Evolutionary conservation across 1,140 invertebrate genomes (phyloP), one percentile per base, ranked within the genome.

Genomic region (Pentalonia nigronervosa): DNA sequence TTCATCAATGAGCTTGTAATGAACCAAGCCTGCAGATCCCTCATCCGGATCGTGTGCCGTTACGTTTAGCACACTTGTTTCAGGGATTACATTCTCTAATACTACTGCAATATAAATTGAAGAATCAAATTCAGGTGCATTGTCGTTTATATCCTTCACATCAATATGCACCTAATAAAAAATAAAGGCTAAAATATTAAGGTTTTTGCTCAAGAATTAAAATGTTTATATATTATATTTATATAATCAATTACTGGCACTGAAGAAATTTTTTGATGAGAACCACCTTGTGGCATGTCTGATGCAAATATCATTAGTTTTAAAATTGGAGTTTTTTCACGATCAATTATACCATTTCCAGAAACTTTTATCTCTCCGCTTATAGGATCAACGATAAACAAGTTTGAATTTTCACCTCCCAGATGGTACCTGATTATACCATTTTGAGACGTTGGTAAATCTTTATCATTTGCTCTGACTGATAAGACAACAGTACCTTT

Each of bases 81-180:
- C 96, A 1, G 96, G 94, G 0, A 96, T 95, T 0, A 97, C 97
- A 94, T 98, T 98, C 95, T 98, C 98, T 9, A 97, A 96, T 25
- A 98, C 96, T 2, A 97, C 97, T 87, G 96, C 96, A 95, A 95
- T 93, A 94, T 95, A 95, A 1, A 94, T 67, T 7, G 93, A 86
- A 41, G 94, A 83, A 95, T 95, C 36, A 95, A 96, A 95, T 53
- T 94, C 94, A 0, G 97, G 97, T 34, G 97, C 96, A 95, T 98
- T 98, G 94, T 98, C 98, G 94, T 98, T 98, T 0, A 98, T 97
- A 95, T 98, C 98, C 0, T 97, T 95, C 8, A 98, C 96, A 94
- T 97, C 97, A 9, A 98, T 96, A 0, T 96, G 96, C 0, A 98
- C 96, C 94, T 94, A 91, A 30, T 93, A 91, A 60, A 21, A 90